These are phyloP conservation scores for Tiphia femorata DNA, from an alignment of 2,888 invertebrate genomes.

Conservation along the genomic window DNA sequence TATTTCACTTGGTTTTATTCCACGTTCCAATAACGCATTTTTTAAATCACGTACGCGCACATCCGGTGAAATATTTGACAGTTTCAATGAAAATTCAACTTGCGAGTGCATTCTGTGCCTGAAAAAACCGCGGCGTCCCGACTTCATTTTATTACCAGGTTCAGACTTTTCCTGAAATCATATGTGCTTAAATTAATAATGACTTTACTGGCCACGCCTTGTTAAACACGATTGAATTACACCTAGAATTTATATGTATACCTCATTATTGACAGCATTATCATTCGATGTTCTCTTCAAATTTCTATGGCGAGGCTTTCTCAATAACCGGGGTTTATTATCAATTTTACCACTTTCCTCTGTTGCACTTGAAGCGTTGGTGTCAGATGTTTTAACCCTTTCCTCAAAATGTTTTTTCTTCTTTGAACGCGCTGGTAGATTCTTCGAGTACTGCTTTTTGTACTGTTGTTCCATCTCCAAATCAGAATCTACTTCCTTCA, in stretches of 20 bases:
- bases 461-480: slow-evolving; percentile 71
- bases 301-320: slow-evolving; percentile 41
- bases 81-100: slow-evolving; percentile 74
- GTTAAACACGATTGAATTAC: slow-evolving; percentile 54
- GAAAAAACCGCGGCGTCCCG: slow-evolving; percentile 54
- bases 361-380: slow-evolving; percentile 16
- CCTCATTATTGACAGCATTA: slow-evolving; percentile 43
- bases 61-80: slow-evolving; percentile 80
- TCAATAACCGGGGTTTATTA: slow-evolving; percentile 34
- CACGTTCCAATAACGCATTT: slow-evolving; percentile 79
- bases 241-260: slow-evolving; percentile 23
- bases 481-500: slow-evolving; percentile 81
- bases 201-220: too few relatives aligned
- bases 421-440: slow-evolving; percentile 18
- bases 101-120: slow-evolving; percentile 63
- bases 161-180: slow-evolving; percentile 69
- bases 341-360: slow-evolving; percentile 10
- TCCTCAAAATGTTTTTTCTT: slow-evolving; percentile 31
- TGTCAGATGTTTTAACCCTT: slow-evolving; percentile 7
- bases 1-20: slow-evolving; percentile 82
- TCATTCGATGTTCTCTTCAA: slow-evolving; percentile 56
- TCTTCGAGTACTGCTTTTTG: slow-evolving; percentile 29
- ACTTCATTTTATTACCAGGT: slow-evolving; percentile 63
- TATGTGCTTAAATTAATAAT: background rate
- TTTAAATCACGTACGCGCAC: slow-evolving; percentile 83